Conservation (phyloP, 92 coral and sea anemone species). For the Bergia puertoricense region DNA sequence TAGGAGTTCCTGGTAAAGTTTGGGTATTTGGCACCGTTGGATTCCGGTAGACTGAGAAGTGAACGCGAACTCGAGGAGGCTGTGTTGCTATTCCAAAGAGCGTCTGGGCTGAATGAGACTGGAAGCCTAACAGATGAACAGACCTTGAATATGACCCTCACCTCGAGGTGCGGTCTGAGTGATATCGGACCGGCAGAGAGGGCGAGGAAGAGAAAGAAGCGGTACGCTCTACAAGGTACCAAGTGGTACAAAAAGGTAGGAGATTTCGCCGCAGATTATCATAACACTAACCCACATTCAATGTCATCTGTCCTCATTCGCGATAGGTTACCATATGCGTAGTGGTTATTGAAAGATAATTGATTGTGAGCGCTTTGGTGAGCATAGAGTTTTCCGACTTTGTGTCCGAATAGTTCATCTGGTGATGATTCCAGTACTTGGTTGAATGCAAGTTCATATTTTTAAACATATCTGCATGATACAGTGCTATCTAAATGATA, state of each 20-base stretch:
- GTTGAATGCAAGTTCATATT: too few species aligned
- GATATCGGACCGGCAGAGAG: conserved; percentile 59
- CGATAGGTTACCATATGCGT: not conserved
- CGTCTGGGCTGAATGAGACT: conserved; percentile 59
- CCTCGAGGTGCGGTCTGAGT: conserved; percentile 60
- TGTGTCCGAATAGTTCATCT: too few species aligned
- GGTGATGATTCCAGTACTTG: too few species aligned
- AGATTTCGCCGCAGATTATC: not conserved
- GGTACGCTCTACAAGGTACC: conserved; percentile 66
- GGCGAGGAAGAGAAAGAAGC: conserved; percentile 45
- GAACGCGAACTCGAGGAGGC: conserved; percentile 51
- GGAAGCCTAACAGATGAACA: conserved; percentile 49
- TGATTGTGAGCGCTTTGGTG: too few species aligned
- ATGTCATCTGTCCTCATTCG: not conserved
- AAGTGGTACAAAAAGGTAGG: conserved; percentile 57
- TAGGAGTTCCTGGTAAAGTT: conserved; percentile 59
- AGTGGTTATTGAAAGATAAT: not conserved
- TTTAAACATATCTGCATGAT: too few species aligned
- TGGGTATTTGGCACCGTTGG: conserved; percentile 56
- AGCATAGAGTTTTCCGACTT: too few species aligned
- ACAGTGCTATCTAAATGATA: too few species aligned
- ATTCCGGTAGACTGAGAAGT: conserved; percentile 47
- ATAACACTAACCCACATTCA: not conserved
- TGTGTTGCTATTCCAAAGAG: conserved; percentile 58
- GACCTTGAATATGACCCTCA: conserved; percentile 36